Conservation (phyloP, 2,888 invertebrate genomes). For the Micropterix aruncella region DNA sequence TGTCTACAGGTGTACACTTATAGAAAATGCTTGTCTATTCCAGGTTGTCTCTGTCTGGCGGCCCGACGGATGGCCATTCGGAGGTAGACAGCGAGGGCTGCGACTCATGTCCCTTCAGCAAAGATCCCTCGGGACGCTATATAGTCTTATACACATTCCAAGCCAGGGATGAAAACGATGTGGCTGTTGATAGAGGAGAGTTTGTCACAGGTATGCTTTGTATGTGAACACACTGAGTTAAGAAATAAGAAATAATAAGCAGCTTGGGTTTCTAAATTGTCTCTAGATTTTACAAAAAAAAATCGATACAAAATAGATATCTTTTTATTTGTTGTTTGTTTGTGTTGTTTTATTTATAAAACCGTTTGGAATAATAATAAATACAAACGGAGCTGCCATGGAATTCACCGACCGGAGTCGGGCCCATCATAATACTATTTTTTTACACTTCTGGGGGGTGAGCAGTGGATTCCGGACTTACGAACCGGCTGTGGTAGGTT, state of each 20-base stretch:
- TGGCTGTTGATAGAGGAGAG: constrained; percentile 85
- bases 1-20: no score
- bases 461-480: no score
- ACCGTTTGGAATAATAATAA: no score
- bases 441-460: no score
- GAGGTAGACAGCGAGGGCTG: constrained; percentile 32
- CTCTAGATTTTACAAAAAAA: no score
- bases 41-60: constrained; percentile 4
- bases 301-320: no score
- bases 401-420: no score
- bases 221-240: constrained; percentile 1
- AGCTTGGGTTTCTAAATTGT: constrained; percentile 1
- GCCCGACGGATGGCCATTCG: constrained; percentile 29
- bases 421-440: no score
- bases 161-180: constrained; percentile 87
- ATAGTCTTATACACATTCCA: constrained; percentile 89
- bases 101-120: constrained; percentile 54
- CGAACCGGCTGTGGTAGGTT: no score
- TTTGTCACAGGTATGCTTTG: constrained; percentile 62
- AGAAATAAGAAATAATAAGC: background rate
- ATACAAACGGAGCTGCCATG: no score
- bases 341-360: no score
- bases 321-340: no score
- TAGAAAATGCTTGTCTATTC: background rate
- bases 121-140: constrained; percentile 81